Conservation (phyloP, 2,888 invertebrate genomes). For the Nephrotoma guestfalica region DNA sequence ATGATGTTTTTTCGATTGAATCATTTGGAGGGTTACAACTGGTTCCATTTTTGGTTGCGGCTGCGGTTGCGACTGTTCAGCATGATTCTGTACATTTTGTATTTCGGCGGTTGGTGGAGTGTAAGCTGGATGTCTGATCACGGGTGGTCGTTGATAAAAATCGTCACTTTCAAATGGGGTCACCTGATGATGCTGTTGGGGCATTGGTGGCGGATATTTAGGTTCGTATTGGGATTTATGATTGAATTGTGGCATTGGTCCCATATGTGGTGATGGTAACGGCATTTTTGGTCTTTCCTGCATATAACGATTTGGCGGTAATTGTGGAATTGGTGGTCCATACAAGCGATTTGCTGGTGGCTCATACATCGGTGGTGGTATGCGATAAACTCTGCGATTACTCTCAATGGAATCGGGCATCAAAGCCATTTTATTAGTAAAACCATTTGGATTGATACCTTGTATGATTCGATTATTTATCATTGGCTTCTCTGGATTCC, state of each 20-base stretch:
- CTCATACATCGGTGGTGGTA: conserved; percentile 15
- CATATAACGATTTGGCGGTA: conserved; percentile 11
- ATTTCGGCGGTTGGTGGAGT: conserved; percentile 14
- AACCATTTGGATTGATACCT: not conserved
- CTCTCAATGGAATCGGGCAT: conserved; percentile 15
- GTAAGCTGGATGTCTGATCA: conserved; percentile 26
- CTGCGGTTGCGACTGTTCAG: conserved; percentile 18
- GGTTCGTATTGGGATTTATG: conserved; percentile 1
- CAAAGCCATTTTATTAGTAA: not conserved
- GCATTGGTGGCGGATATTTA: not conserved
- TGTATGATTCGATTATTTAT: not conserved
- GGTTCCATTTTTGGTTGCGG: conserved; percentile 31
- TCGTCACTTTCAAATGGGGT: conserved; percentile 27
- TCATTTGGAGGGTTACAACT: conserved; percentile 53
- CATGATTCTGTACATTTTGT: conserved; percentile 12
- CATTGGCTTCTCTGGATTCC: not conserved
- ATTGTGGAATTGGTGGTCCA: conserved; percentile 13
- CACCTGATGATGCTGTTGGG: conserved; percentile 12
- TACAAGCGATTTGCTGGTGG: conserved; percentile 1
- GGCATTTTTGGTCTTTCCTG: conserved; percentile 18
- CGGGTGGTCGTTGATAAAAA: conserved; percentile 34
- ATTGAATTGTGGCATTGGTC: conserved; percentile 14
- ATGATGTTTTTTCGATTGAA: conserved; percentile 38
- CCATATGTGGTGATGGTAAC: conserved; percentile 14
- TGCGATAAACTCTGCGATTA: conserved; percentile 27